Base-by-base conservation (phyloP, 2,888 invertebrate species). In the Nemotelus nigrinus region DNA sequence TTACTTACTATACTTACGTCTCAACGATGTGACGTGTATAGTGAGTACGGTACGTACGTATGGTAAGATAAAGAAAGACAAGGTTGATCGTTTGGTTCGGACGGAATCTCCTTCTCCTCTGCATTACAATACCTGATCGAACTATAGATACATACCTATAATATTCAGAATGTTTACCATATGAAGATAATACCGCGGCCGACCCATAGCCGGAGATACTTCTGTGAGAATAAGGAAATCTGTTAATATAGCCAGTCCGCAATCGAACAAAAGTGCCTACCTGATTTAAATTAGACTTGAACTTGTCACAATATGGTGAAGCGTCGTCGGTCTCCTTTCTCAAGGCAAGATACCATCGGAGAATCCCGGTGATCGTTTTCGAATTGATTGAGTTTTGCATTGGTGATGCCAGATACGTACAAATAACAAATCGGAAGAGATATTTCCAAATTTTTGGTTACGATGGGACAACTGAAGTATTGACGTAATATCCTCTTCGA, bases 211-310 rank as follows among this genome's bases (percentile, higher is more conserved):
- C 55, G 79, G 79, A 77, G 71, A 63, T 70, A 60, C 70, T 79
- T 77, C 65, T 75, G 75, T 44, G 65, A 76, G 65, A 65, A 76
- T 76, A 76, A 76, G 76, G 76, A 76, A 65, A 76, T 65, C 65
- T n/a, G 60, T 48, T 60, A 63, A 74, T 74, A 63, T 43, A 70
- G 70, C 70, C 4, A 72, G 76, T 78, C 70, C 67, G 50, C 60
- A 70, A 70, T 48, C 47, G 4, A 68, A n/a, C 48, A 25, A 63
- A 63, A 48, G 74, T 74, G 48, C 79, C 71, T 79, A 74, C 79
- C 71, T 79, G 79, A 79, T 79, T 79, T 79, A 79, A 79, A 79
- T 79, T 79, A 77, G 79, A 79, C 76, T 76, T 77, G 79, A 76
- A 77, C 79, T 75, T 77, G 77, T 77, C 77, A 75, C 79, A 74